Evolutionary conservation across 2,113 vertebrate species (phyloP).

Genomic region (Chaenocephalus aceratus): DNA sequence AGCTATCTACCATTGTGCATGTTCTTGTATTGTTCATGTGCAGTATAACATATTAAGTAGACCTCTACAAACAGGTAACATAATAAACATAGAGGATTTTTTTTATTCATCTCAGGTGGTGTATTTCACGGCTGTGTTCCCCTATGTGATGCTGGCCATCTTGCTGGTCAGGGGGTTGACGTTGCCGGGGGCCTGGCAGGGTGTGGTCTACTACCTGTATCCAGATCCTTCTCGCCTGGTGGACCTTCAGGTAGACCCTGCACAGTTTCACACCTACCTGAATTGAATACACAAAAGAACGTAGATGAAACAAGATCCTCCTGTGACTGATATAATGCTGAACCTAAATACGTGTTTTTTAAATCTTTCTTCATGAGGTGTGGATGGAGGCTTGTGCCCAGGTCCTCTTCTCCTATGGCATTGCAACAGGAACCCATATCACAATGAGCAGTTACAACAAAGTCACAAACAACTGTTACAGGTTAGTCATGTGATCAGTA

Average conservation of each 20-base stretch:
- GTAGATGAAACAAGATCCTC: background rate
- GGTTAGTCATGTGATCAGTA: constrained; percentile 1
- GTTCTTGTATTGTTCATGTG: no score
- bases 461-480: constrained; percentile 56
- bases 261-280: background rate
- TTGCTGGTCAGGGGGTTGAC: constrained; percentile 58
- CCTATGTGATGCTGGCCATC: constrained; percentile 51
- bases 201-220: constrained; percentile 54
- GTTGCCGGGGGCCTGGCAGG: constrained; percentile 58
- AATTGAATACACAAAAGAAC: background rate
- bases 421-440: constrained; percentile 40
- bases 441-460: constrained; percentile 59
- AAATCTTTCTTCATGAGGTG: constrained; percentile 22
- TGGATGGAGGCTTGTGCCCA: constrained; percentile 60
- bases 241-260: constrained; percentile 37
- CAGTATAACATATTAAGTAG: no score
- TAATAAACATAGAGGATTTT: no score
- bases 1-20: no score
- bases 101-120: constrained; percentile 38
- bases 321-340: background rate
- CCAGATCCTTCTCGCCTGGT: constrained; percentile 49
- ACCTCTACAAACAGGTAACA: no score
- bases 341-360: background rate
- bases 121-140: constrained; percentile 58
- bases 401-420: constrained; percentile 59